Conservation (phyloP, 2,888 invertebrate genomes). For the Tridacna gigas region DNA sequence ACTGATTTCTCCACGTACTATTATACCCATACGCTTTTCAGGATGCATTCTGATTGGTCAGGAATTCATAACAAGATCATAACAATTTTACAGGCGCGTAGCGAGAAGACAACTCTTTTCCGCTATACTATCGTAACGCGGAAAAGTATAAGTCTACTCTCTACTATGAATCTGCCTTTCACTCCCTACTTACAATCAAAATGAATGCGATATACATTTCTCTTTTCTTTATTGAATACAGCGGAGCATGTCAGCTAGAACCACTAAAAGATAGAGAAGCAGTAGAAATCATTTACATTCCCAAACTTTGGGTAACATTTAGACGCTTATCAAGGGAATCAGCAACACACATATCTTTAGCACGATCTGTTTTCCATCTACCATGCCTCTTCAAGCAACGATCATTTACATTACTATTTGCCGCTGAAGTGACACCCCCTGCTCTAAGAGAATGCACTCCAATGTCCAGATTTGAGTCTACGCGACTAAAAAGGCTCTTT, state of each 20-base stretch:
- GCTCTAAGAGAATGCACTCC: slow-evolving; percentile 49
- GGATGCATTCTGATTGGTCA: too few species aligned
- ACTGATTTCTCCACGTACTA: too few species aligned
- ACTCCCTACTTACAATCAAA: not conserved
- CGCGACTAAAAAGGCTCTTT: not conserved
- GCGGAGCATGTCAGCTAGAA: not conserved
- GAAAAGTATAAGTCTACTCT: not conserved
- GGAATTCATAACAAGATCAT: too few species aligned
- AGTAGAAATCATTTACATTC: not conserved
- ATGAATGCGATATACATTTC: not conserved
- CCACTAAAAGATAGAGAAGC: not conserved
- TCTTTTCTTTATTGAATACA: not conserved
- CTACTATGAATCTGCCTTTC: not conserved
- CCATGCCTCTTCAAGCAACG: slow-evolving; percentile 38
- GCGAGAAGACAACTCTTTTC: too few species aligned
- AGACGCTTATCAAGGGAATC: slow-evolving; percentile 18
- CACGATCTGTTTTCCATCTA: slow-evolving; percentile 30
- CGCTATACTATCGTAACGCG: slow-evolving; percentile 1
- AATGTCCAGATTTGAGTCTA: slow-evolving; percentile 28
- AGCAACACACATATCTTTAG: slow-evolving; percentile 20
- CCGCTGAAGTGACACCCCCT: slow-evolving; percentile 32
- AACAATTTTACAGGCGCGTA: too few species aligned
- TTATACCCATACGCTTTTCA: too few species aligned
- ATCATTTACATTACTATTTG: slow-evolving; percentile 30
- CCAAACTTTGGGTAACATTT: slow-evolving; percentile 1